phyloP scores from a whole-genome alignment of 2,113 vertebrate genomes.

The Shinisaurus crocodilurus region DNA sequence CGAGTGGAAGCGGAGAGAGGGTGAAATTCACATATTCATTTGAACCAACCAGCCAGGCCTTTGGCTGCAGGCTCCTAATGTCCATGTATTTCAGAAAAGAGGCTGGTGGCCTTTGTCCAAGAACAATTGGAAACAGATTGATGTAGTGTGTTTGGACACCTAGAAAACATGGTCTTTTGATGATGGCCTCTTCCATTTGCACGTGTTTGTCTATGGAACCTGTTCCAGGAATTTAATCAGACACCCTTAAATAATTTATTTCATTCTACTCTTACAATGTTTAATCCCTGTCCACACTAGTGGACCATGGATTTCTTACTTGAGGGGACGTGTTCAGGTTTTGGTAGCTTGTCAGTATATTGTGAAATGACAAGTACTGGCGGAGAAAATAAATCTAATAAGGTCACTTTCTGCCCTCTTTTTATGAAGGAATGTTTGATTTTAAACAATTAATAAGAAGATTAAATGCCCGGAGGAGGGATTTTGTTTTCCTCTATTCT shows the following conservation, averaged over 20 bases:
- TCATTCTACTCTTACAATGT: neutral
- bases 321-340: neutral
- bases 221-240: neutral
- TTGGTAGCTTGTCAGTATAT: neutral
- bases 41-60: neutral
- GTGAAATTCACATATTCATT: neutral
- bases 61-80: neutral
- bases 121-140: neutral
- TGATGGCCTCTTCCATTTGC: neutral
- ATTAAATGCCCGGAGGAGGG: neutral
- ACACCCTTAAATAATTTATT: slow-evolving; percentile 1
- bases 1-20: neutral
- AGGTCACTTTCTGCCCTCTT: neutral
- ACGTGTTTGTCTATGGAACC: neutral
- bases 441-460: neutral
- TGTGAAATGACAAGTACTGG: slow-evolving; percentile 1
- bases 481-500: neutral
- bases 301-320: neutral
- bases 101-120: neutral
- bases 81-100: neutral
- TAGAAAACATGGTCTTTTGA: neutral
- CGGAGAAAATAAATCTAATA: neutral
- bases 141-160: neutral
- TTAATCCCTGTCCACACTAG: slow-evolving; percentile 2
- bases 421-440: too few species aligned